Evolutionary conservation across 30 jellyfish, hydroid and myxozoan genomes (phyloP).

Genomic region (Turritopsis rubra): DNA sequence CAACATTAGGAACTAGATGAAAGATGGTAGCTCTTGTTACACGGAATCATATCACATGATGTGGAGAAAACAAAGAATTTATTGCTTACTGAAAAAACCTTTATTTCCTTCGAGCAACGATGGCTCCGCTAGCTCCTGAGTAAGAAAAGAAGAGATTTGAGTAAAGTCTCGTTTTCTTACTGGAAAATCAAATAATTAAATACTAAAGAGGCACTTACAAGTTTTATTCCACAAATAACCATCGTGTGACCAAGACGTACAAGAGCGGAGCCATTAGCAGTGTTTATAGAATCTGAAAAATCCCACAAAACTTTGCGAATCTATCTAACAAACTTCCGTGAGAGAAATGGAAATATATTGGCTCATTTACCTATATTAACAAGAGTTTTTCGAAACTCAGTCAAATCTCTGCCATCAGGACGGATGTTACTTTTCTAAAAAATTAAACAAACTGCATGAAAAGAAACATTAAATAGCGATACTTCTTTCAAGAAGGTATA

Average conservation of each 20-base stretch:
- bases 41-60: no score
- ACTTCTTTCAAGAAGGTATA: background rate
- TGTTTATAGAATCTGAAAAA: slow-evolving; percentile 58
- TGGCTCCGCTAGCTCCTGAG: slow-evolving; percentile 89
- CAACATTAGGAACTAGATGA: slow-evolving; percentile 81
- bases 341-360: background rate
- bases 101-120: slow-evolving; percentile 25
- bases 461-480: no score
- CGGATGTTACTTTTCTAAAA: slow-evolving; percentile 77
- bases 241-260: slow-evolving; percentile 84
- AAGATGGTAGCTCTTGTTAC: no score
- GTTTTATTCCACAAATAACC: slow-evolving; percentile 86
- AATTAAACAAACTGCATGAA: background rate
- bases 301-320: background rate
- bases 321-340: background rate
- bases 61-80: background rate
- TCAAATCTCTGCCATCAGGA: slow-evolving; percentile 88
- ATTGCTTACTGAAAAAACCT: slow-evolving; percentile 56
- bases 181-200: no score
- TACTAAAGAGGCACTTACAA: slow-evolving; percentile 63
- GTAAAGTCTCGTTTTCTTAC: no score
- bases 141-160: background rate
- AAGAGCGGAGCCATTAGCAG: slow-evolving; percentile 90
- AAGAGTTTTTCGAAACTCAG: slow-evolving; percentile 66
- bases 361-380: slow-evolving; percentile 50